phyloP scores from a whole-genome alignment of 2,113 vertebrate species.

The Nipponia nippon region DNA sequence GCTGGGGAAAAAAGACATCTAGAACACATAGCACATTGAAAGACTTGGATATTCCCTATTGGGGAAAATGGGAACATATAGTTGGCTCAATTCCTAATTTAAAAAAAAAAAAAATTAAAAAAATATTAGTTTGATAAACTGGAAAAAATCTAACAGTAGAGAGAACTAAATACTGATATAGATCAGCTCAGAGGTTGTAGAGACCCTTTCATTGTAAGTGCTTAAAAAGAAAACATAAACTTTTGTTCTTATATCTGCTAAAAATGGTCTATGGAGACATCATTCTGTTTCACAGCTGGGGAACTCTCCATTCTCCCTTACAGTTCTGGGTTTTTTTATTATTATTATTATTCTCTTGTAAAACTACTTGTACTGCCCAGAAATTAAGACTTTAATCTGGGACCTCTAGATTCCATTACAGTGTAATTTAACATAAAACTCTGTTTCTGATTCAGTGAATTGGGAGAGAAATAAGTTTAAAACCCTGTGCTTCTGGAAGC shows the following conservation, averaged over 20 bases:
- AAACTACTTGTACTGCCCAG: background rate
- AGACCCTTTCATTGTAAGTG: background rate
- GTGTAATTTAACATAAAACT: background rate
- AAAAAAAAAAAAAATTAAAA: background rate
- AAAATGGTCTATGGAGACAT: background rate
- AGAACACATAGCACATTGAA: background rate
- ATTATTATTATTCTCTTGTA: background rate
- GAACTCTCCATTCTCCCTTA: background rate
- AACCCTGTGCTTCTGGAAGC: rapidly evolving
- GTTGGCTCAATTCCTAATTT: background rate
- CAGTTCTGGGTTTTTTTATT: background rate
- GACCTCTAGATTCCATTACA: background rate
- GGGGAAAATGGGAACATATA: background rate
- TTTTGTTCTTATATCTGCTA: background rate
- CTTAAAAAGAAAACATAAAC: background rate
- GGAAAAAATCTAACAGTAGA: background rate
- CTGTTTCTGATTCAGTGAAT: background rate
- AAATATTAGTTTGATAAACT: background rate
- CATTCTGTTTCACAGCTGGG: background rate
- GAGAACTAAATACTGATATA: background rate
- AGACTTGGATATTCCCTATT: background rate
- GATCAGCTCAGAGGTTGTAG: background rate
- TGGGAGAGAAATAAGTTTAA: background rate
- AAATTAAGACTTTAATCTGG: background rate
- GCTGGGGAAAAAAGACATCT: background rate